phyloP scores from a whole-genome alignment of 2,113 vertebrate species.

The Laterallus jamaicensis region DNA sequence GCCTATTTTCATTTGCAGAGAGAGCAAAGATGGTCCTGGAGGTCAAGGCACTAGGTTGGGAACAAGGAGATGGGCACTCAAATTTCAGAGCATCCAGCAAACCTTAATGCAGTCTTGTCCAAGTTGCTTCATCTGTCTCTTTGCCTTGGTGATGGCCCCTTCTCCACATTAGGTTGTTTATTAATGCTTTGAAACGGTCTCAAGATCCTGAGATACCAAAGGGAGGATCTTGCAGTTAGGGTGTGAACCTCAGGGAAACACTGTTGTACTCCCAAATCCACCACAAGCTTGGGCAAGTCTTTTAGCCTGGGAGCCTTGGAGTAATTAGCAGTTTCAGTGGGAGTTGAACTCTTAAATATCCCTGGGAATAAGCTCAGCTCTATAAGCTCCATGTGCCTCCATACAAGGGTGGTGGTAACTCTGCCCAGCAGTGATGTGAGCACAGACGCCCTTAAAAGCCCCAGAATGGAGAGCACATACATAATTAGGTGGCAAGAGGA shows the following conservation, averaged over 20 bases:
- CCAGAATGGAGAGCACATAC: background rate
- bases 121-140: background rate
- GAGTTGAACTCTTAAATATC: background rate
- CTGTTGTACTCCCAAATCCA: background rate
- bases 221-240: background rate
- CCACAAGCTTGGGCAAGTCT: background rate
- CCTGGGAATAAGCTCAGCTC: background rate
- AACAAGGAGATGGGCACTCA: background rate
- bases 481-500: background rate
- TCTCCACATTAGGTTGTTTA: background rate
- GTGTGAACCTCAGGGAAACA: background rate
- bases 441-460: background rate
- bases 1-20: background rate
- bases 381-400: background rate
- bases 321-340: background rate
- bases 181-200: background rate
- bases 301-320: background rate
- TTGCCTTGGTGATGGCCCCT: background rate
- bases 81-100: background rate
- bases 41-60: background rate
- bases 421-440: background rate
- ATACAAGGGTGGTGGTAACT: background rate
- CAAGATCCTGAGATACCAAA: background rate
- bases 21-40: background rate
- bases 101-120: background rate